phyloP scores from a whole-genome alignment of 64 coral and sea anemone species.

The Montipora capricornis region DNA sequence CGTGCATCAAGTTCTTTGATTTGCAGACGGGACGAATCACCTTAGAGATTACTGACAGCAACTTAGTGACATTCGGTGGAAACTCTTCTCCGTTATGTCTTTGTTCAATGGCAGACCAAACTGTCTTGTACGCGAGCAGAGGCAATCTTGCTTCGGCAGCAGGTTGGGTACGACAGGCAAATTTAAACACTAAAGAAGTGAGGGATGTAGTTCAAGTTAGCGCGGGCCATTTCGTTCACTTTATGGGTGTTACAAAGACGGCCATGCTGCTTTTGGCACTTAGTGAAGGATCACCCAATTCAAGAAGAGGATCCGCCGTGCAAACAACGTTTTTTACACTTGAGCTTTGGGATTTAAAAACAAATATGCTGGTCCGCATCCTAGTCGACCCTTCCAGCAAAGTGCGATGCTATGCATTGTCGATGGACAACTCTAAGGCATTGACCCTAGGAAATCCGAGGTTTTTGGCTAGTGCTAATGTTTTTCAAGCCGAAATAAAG shows the following conservation, averaged over 20 bases:
- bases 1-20: conserved; percentile 52
- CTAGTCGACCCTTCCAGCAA: conserved; percentile 40
- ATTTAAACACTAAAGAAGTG: conserved; percentile 14
- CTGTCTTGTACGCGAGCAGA: conserved; percentile 2
- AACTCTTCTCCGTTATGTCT: background rate
- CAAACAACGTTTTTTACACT: conserved; percentile 51
- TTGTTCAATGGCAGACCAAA: background rate
- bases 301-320: conserved; percentile 33
- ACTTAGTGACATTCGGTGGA: background rate
- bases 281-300: conserved; percentile 17
- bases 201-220: background rate
- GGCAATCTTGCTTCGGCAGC: background rate
- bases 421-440: conserved; percentile 62
- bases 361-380: conserved; percentile 21
- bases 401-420: conserved; percentile 78
- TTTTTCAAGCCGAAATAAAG: conserved; percentile 66
- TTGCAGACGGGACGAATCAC: conserved; percentile 56
- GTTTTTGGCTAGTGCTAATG: conserved; percentile 55
- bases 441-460: conserved; percentile 41
- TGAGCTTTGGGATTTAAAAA: conserved; percentile 65
- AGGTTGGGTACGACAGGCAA: background rate
- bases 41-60: conserved; percentile 47
- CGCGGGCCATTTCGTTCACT: conserved; percentile 25
- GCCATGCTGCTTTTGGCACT: conserved; percentile 42
- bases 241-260: conserved; percentile 41